Base-by-base conservation (phyloP, 1,140 invertebrate genomes). In the Venustaconcha ellipsiformis region DNA sequence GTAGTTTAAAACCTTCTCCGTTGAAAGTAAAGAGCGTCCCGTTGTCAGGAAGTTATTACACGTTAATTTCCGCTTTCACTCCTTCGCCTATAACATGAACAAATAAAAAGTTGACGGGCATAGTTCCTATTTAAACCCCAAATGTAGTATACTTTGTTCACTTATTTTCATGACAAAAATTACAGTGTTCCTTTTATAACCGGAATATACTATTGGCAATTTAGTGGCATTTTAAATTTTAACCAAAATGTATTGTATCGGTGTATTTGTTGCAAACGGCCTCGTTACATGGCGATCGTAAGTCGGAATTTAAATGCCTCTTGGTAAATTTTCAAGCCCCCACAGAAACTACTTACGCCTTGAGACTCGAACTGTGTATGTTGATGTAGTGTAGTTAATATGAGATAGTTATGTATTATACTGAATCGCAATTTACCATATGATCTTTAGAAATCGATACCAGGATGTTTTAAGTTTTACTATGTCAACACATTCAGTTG, bases 1-100 rank as follows among this genome's bases (percentile, higher is more conserved):
- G 37, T 15, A 70, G 67, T 14, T 57, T 57, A 20, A 57, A 56
- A 56, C 57, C 57, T 2, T 56, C 30, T 12, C 17, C 15, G 1
- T n/a, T 57, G 60, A 70, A 48, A 26, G 37, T 20, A 68, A 30
- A 64, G 13, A 65, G 69, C 60, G 68, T 70, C 69, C 63, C 74
- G 77, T 78, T 81, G 77, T 76, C 74, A 79, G 64, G 77, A 74
- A 76, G 70, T 69, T 71, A 76, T 68, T 73, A 81, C 80, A 71
- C 75, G 80, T 58, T 77, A 62, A 76, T 56, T 76, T 81, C 77
- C 77, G 74, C 58, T 65, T 74, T 67, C 56, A 76, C 70, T 78
- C 70, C 18, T 70, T 17, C 73, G 65, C 65, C 63, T n/a, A 64
- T 57, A 78, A 68, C 23, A 23, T 37, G 14, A 65, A 70, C 23